These are phyloP conservation scores for Notodonta dromedarius DNA, from an alignment of 2,888 invertebrate genomes.

Conservation along the genomic window DNA sequence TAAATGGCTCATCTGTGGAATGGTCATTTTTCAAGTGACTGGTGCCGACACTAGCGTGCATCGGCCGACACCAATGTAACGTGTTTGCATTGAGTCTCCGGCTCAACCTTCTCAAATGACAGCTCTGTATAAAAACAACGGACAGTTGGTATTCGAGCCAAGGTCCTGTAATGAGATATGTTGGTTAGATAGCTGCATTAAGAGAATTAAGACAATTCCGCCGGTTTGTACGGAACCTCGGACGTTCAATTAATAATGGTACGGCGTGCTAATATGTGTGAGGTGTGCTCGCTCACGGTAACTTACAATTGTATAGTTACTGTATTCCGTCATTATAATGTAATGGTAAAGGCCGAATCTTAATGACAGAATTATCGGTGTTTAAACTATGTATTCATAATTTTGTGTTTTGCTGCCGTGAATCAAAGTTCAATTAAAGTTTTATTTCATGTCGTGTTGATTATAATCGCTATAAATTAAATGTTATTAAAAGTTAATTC, in stretches of 20 bases:
- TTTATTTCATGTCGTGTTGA: conserved; percentile 18
- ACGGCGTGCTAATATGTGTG: conserved; percentile 38
- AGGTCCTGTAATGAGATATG: conserved; percentile 81
- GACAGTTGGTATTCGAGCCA: conserved; percentile 81
- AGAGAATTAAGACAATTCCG: conserved; percentile 72
- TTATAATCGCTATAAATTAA: conserved; percentile 25
- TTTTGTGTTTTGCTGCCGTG: conserved; percentile 12
- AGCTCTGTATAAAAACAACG: conserved; percentile 78
- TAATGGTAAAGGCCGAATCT: conserved; percentile 32
- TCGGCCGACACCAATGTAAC: conserved; percentile 51
- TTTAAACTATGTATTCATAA: conserved; percentile 18
- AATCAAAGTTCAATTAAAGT: conserved; percentile 29
- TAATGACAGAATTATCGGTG: conserved; percentile 35
- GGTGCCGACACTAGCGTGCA: conserved; percentile 51
- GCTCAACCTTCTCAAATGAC: conserved; percentile 82
- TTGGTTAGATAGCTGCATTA: conserved; percentile 68
- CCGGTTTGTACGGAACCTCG: conserved; percentile 53
- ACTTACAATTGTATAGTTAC: conserved; percentile 33
- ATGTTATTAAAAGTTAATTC: conserved; percentile 27
- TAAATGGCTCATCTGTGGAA: conserved; percentile 47
- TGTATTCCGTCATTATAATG: conserved; percentile 27
- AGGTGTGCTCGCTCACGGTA: conserved; percentile 24
- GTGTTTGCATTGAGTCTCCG: conserved; percentile 78
- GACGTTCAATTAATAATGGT: conserved; percentile 51
- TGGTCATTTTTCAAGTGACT: conserved; percentile 50